phyloP scores from a whole-genome alignment of 1,140 invertebrate species.

The Whitmania pigra region DNA sequence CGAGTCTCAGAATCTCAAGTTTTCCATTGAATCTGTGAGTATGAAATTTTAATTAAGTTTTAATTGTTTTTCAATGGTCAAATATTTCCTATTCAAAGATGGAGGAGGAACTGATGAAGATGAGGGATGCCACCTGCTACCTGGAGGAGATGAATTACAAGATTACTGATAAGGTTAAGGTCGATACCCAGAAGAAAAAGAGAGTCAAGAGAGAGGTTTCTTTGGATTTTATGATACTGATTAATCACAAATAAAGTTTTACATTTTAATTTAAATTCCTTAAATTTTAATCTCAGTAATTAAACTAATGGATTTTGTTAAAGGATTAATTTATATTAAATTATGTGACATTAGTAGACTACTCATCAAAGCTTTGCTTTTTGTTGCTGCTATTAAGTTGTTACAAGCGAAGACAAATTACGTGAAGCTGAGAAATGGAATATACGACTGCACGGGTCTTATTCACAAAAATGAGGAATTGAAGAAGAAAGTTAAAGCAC shows the following conservation, averaged over 20 bases:
- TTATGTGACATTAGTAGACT: no score
- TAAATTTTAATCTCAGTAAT: no score
- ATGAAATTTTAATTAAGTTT: background rate
- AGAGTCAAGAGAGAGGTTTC: constrained; percentile 1
- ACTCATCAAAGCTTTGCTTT: no score
- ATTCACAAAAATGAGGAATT: background rate
- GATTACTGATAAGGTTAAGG: background rate
- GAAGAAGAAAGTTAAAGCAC: background rate
- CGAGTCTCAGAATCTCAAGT: background rate
- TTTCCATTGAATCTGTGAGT: constrained; percentile 1
- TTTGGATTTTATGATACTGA: no score
- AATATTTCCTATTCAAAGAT: background rate
- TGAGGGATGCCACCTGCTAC: background rate
- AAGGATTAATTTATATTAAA: no score
- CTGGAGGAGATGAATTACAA: constrained; percentile 5
- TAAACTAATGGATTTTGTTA: no score
- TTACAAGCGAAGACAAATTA: background rate
- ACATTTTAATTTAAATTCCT: no score
- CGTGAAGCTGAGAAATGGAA: background rate
- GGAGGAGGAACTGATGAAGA: background rate
- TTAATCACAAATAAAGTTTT: no score
- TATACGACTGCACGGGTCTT: constrained; percentile 8
- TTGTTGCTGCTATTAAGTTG: background rate
- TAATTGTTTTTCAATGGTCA: background rate
- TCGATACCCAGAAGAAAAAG: constrained; percentile 1